phyloP scores from a whole-genome alignment of 2,113 vertebrate species.

The Ceyx cyanopectus region DNA sequence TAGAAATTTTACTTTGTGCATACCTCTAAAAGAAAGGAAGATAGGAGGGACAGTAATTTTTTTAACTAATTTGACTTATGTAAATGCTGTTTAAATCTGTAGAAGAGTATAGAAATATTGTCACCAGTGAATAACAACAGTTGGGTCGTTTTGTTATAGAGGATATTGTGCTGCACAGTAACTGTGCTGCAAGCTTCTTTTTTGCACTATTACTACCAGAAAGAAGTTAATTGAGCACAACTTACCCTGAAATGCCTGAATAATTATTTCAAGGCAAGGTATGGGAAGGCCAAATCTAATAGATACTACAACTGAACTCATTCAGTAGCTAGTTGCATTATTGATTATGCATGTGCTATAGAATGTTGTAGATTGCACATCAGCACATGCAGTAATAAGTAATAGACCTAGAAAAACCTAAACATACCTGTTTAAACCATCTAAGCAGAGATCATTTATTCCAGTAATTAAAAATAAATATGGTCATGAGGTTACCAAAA shows the following conservation, averaged over 20 bases:
- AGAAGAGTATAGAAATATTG: neutral
- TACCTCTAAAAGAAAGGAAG: neutral
- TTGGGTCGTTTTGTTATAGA: neutral
- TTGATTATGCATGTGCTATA: slow-evolving; percentile 49
- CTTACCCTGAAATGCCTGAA: slow-evolving; percentile 38
- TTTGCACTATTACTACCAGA: neutral
- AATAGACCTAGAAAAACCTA: slow-evolving; percentile 57
- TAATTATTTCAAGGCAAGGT: slow-evolving; percentile 59
- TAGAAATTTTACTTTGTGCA: neutral
- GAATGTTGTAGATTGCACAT: slow-evolving; percentile 49
- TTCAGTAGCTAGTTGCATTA: slow-evolving; percentile 52
- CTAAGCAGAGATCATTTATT: slow-evolving; percentile 65
- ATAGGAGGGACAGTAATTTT: neutral
- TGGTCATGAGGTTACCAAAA: slow-evolving; percentile 18
- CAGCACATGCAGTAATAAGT: slow-evolving; percentile 42
- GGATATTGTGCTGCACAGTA: neutral
- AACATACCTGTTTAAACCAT: slow-evolving; percentile 45
- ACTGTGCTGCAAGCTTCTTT: neutral
- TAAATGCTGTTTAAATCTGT: neutral
- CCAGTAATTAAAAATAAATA: slow-evolving; percentile 72
- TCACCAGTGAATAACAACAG: neutral
- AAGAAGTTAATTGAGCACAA: slow-evolving; percentile 25
- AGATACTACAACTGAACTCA: slow-evolving; percentile 31
- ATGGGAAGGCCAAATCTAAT: slow-evolving; percentile 47
- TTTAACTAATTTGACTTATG: neutral